These are phyloP conservation scores for Dipodomys spectabilis DNA, from an alignment of 2,113 vertebrate genomes.

Conservation along the genomic window DNA sequence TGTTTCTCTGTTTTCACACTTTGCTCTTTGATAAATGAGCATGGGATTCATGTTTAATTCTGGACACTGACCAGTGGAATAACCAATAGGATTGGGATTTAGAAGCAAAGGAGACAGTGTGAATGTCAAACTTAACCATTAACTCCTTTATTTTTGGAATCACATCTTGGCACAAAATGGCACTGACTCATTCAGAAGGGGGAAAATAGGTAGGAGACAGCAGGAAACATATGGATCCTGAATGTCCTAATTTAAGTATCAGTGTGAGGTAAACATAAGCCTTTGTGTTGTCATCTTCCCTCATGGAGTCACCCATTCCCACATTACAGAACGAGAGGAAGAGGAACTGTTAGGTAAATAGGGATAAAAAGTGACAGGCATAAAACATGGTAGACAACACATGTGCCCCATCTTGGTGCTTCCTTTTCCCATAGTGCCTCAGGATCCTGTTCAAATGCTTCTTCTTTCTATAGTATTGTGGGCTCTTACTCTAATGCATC, in stretches of 20 bases:
- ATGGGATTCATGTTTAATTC: neutral
- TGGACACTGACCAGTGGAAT: neutral
- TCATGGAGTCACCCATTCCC: neutral
- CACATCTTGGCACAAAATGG: neutral
- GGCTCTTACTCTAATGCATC: no score
- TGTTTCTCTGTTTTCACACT: neutral
- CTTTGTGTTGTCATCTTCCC: neutral
- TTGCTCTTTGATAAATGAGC: neutral
- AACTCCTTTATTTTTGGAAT: neutral
- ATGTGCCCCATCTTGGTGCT: no score
- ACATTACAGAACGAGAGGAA: neutral
- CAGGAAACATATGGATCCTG: neutral
- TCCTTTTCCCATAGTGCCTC: no score
- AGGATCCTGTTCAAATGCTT: no score
- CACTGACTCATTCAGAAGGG: neutral
- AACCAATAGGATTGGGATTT: neutral
- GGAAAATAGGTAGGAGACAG: neutral
- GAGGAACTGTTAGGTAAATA: no score
- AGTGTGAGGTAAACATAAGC: neutral
- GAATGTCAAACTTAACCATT: neutral
- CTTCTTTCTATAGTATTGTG: no score
- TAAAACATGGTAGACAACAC: no score
- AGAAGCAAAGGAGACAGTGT: neutral
- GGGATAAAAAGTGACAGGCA: no score
- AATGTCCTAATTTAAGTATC: neutral